A percentile compares a stretch with the other conserved stretches of the same genome.
These are phyloP conservation scores for Rhynchotus rufescens DNA, from an alignment of 2,797 vertebrate species.

Conservation along the genomic window DNA sequence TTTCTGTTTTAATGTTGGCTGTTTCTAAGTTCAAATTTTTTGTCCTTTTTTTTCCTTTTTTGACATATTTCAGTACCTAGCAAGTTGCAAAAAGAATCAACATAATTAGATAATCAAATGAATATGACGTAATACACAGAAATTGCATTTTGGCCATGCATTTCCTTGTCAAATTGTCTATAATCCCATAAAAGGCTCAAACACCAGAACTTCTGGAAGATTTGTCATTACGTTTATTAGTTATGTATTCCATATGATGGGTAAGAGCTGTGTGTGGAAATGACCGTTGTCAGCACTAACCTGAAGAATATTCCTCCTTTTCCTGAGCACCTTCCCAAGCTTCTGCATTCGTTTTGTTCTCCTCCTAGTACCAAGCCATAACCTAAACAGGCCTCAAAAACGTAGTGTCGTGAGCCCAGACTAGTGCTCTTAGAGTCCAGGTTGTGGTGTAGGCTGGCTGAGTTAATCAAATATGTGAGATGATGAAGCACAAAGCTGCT, in stretches of 20 bases:
- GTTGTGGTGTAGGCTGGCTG: not conserved
- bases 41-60: not conserved
- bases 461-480: slow-evolving; percentile 28
- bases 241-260: not conserved
- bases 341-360: not conserved
- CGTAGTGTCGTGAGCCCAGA: not conserved
- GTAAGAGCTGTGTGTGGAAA: not conserved
- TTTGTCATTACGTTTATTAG: not conserved
- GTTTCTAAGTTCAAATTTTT: not conserved
- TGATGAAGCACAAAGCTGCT: not conserved
- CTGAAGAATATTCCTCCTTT: slow-evolving; percentile 5
- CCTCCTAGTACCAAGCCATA: not conserved
- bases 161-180: not conserved
- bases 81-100: not conserved
- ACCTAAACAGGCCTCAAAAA: not conserved
- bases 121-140: not conserved
- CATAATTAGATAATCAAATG: not conserved
- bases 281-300: not conserved
- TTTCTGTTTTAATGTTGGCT: not conserved
- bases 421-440: not conserved
- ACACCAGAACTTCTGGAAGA: not conserved
- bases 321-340: not conserved
- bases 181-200: not conserved
- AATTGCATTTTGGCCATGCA: not conserved
- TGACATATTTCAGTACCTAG: not conserved